Percentiles rank a stretch among this genome's conserved stretches.
These are phyloP conservation scores for Slavum lentiscoides DNA, from an alignment of 2,888 invertebrate species.

Conservation along the genomic window DNA sequence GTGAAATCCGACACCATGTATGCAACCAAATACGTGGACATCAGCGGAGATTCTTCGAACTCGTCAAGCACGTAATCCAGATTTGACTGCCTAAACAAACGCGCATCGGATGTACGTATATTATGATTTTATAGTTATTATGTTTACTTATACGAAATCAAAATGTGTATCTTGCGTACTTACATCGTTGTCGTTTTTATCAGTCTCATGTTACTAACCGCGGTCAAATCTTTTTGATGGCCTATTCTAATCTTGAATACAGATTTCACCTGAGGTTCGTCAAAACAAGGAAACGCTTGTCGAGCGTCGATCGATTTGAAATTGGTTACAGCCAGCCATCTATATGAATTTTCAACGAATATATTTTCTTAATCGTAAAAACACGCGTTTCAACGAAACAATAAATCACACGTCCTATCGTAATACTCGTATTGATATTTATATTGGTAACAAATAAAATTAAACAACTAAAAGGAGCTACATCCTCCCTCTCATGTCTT, in stretches of 20 bases:
- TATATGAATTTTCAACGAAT: constrained; percentile 58
- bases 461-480: no score
- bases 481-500: no score
- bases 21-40: constrained; percentile 93
- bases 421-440: no score
- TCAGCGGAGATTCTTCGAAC: constrained; percentile 76
- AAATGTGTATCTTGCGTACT: constrained; percentile 64
- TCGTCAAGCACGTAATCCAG: constrained; percentile 72
- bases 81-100: constrained; percentile 62
- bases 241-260: constrained; percentile 74
- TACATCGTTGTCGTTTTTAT: constrained; percentile 63
- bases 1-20: constrained; percentile 78
- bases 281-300: constrained; percentile 87
- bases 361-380: no score
- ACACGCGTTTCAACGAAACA: no score
- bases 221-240: constrained; percentile 66
- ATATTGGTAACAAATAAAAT: no score
- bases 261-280: constrained; percentile 86
- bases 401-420: no score
- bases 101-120: constrained; percentile 60
- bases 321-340: constrained; percentile 78
- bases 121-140: no score
- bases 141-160: no score
- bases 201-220: constrained; percentile 79
- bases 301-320: constrained; percentile 81